phyloP scores from a whole-genome alignment of 2,113 vertebrate species.

The Thymallus thymallus region DNA sequence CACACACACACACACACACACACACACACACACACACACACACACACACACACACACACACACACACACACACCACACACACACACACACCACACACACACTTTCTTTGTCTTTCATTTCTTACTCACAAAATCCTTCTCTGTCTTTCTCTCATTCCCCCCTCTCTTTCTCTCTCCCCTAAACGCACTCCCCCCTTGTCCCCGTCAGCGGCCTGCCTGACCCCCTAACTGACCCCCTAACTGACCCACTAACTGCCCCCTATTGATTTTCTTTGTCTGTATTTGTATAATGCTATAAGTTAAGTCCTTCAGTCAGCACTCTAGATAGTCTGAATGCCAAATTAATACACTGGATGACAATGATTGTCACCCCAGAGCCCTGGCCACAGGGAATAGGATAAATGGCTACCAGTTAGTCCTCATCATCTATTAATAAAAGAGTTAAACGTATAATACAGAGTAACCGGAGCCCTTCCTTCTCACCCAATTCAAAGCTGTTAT shows the following conservation, averaged over 20 bases:
- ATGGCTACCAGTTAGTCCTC: constrained; percentile 53
- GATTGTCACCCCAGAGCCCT: neutral
- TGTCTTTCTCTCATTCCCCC: neutral
- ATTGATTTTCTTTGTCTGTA: constrained; percentile 16
- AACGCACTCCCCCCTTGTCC: neutral
- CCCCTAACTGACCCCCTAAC: constrained; percentile 8
- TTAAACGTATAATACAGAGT: constrained; percentile 46
- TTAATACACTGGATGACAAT: neutral
- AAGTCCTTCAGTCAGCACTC: neutral
- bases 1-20: too few relatives aligned
- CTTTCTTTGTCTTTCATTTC: too few relatives aligned
- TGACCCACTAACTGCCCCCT: constrained; percentile 8
- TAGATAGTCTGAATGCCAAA: neutral
- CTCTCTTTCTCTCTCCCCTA: neutral
- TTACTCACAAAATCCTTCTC: neutral
- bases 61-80: too few relatives aligned
- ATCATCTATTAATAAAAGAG: constrained; percentile 67
- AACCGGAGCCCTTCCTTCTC: neutral
- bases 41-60: neutral
- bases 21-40: too few relatives aligned
- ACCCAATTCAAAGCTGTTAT: neutral
- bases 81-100: too few relatives aligned
- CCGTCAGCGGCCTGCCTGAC: neutral
- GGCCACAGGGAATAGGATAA: neutral
- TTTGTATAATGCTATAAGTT: constrained; percentile 15